Evolutionary conservation across 2,113 vertebrate genomes (phyloP).

Genomic region (Periophthalmodon schlosseri): DNA sequence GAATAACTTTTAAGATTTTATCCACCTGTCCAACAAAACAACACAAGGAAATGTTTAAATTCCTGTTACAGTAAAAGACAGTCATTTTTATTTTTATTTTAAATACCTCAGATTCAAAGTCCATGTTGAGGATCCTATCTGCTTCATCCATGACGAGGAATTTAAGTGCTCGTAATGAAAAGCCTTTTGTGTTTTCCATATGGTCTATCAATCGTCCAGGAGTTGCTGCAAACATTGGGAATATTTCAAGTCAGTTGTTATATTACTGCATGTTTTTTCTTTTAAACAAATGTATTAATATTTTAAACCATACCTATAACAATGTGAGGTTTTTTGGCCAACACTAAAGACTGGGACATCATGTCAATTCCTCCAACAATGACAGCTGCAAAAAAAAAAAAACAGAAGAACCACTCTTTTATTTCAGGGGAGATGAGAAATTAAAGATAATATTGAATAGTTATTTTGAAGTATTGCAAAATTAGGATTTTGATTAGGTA

Average conservation of each 20-base stretch:
- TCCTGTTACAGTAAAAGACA: not conserved
- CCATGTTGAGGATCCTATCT: slow-evolving; percentile 98
- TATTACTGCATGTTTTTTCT: not conserved
- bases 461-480: too few relatives aligned
- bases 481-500: too few relatives aligned
- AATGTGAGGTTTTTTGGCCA: slow-evolving; percentile 96
- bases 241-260: not conserved
- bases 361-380: slow-evolving; percentile 96
- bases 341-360: slow-evolving; percentile 94
- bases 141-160: slow-evolving; percentile 98
- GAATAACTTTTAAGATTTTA: slow-evolving; percentile 97
- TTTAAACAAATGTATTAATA: not conserved
- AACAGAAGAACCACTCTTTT: not conserved
- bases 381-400: slow-evolving; percentile 80
- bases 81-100: not conserved
- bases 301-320: slow-evolving; percentile 86
- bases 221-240: slow-evolving; percentile 79
- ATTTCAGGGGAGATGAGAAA: not conserved
- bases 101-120: slow-evolving; percentile 95
- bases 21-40: slow-evolving; percentile 83
- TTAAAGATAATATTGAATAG: not conserved
- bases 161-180: slow-evolving; percentile 89
- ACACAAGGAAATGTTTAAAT: not conserved
- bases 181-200: slow-evolving; percentile 97
- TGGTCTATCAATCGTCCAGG: slow-evolving; percentile 95